phyloP scores from a whole-genome alignment of 2,113 vertebrate genomes.

The Psilopsiagon aymara region DNA sequence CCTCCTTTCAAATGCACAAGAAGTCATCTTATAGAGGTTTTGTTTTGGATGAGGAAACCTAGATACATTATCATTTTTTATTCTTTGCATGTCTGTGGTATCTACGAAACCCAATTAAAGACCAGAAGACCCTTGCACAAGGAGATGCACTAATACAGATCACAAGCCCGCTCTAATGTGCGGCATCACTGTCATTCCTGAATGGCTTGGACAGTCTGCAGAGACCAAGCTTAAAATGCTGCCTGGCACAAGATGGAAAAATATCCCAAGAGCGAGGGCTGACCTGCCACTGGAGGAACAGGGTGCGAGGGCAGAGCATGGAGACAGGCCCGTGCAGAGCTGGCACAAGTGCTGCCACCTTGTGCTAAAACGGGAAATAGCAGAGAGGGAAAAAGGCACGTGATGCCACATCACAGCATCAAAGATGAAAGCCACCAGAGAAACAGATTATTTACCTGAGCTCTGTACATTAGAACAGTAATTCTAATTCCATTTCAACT shows the following conservation, averaged over 20 bases:
- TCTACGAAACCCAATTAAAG: constrained; percentile 27
- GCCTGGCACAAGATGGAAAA: not conserved
- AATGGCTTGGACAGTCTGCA: not conserved
- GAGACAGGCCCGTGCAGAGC: not conserved
- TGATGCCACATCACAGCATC: not conserved
- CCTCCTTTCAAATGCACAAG: not conserved
- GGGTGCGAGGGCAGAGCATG: not conserved
- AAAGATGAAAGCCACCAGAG: not conserved
- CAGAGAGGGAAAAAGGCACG: not conserved
- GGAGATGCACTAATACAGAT: not conserved
- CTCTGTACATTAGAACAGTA: not conserved
- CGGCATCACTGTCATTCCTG: not conserved
- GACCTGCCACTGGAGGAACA: not conserved
- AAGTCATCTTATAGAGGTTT: not conserved
- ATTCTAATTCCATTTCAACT: not conserved
- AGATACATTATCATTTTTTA: not conserved
- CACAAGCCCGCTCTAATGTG: not conserved
- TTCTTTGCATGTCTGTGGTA: not conserved
- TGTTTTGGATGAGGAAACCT: not conserved
- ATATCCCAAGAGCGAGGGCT: not conserved
- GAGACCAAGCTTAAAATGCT: not conserved
- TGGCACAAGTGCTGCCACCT: constrained; percentile 57
- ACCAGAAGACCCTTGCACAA: not conserved
- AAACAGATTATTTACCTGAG: not conserved
- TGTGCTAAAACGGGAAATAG: not conserved